Conservation (phyloP, 2,113 vertebrate species). For the Cettia cetti region DNA sequence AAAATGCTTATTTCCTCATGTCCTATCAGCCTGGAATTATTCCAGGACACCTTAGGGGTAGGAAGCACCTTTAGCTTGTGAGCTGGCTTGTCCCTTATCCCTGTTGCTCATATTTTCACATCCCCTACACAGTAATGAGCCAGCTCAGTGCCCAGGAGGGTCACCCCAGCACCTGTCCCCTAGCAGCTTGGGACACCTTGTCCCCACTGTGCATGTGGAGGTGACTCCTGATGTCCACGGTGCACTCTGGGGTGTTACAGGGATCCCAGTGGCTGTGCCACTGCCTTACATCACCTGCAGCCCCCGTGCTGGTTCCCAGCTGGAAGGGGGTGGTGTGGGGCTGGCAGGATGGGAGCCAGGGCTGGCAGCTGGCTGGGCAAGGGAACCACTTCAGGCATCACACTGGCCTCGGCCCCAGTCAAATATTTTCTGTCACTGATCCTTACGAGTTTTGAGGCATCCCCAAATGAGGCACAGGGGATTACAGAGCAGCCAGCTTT, state of each 20-base stretch:
- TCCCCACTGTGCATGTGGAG: neutral
- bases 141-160: neutral
- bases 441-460: slow-evolving; percentile 11
- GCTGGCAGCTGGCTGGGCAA: neutral
- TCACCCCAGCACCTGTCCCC: neutral
- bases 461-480: neutral
- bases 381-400: neutral
- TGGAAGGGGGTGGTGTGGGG: neutral
- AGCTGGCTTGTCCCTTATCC: neutral
- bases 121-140: neutral
- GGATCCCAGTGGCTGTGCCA: neutral
- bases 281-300: neutral
- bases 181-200: neutral
- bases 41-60: neutral
- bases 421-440: neutral
- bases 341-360: neutral
- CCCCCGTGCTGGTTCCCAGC: neutral
- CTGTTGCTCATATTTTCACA: neutral
- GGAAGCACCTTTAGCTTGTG: neutral
- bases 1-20: neutral
- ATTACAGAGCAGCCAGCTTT: slow-evolving; percentile 27
- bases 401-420: neutral
- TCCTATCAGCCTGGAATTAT: neutral
- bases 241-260: neutral
- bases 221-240: neutral